These are phyloP conservation scores for Cathartes aura DNA, from an alignment of 2,113 vertebrate genomes.

Conservation along the genomic window DNA sequence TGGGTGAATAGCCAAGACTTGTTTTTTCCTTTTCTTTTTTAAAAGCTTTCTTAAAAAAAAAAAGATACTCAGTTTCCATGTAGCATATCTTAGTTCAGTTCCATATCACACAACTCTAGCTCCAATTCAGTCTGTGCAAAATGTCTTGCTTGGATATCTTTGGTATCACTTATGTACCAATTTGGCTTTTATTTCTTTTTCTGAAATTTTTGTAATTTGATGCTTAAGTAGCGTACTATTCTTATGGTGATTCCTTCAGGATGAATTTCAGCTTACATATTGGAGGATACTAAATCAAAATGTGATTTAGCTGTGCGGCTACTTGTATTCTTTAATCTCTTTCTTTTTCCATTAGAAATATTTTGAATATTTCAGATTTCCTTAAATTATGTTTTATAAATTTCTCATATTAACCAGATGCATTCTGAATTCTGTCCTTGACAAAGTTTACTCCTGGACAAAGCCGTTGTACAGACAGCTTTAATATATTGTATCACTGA, in stretches of 20 bases:
- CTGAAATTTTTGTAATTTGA: background rate
- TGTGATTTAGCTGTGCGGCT: background rate
- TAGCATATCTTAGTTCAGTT: background rate
- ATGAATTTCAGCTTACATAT: background rate
- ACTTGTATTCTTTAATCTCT: background rate
- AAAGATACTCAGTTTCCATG: fast-evolving
- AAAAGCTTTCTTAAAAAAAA: background rate
- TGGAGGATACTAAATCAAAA: background rate
- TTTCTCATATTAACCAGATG: background rate
- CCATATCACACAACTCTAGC: background rate
- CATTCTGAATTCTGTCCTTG: background rate
- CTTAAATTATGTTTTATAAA: background rate
- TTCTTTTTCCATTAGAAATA: background rate
- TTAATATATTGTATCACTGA: background rate
- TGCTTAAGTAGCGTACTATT: background rate
- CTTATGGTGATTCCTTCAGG: background rate
- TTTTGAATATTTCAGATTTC: background rate
- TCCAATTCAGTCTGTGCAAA: background rate
- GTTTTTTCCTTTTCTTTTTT: background rate
- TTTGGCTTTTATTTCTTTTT: background rate
- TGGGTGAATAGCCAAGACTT: background rate
- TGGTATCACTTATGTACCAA: background rate
- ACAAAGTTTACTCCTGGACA: background rate
- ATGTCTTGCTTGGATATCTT: background rate
- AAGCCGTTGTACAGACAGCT: background rate